Conservation (phyloP, 2,797 vertebrate genomes). For the Peromyscus melanophrys region DNA sequence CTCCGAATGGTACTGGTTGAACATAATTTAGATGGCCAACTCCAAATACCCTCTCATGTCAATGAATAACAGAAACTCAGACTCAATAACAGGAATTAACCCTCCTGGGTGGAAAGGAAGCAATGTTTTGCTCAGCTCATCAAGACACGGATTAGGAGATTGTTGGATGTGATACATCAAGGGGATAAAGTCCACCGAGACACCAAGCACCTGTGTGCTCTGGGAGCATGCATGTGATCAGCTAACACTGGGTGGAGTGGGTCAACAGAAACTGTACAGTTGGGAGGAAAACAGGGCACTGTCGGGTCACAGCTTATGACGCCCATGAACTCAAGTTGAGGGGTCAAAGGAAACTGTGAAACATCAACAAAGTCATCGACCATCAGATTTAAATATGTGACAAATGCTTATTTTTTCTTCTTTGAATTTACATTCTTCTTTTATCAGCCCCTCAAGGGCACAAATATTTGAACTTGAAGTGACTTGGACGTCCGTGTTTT, state of each 20-base stretch:
- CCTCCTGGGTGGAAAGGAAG: background rate
- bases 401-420: slow-evolving; percentile 86
- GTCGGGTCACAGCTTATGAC: too few species aligned
- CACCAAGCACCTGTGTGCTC: background rate
- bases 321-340: background rate
- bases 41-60: background rate
- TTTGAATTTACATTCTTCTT: slow-evolving; percentile 82
- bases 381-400: too few species aligned
- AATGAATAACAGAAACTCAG: background rate
- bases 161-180: background rate
- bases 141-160: background rate
- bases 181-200: background rate
- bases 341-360: background rate
- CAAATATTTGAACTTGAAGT: slow-evolving; percentile 76
- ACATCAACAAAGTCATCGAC: background rate
- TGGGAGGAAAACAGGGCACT: background rate
- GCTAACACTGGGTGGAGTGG: background rate
- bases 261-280: background rate
- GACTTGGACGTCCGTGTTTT: slow-evolving; percentile 58
- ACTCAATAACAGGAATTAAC: background rate
- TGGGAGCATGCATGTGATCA: background rate
- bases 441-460: slow-evolving; percentile 81
- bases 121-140: background rate
- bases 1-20: background rate
- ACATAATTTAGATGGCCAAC: background rate